A percentile compares a stretch with the other conserved stretches of the same genome.
These are phyloP conservation scores for Gnathonemus longibarbis DNA, from an alignment of 2,113 vertebrate species.

Conservation along the genomic window DNA sequence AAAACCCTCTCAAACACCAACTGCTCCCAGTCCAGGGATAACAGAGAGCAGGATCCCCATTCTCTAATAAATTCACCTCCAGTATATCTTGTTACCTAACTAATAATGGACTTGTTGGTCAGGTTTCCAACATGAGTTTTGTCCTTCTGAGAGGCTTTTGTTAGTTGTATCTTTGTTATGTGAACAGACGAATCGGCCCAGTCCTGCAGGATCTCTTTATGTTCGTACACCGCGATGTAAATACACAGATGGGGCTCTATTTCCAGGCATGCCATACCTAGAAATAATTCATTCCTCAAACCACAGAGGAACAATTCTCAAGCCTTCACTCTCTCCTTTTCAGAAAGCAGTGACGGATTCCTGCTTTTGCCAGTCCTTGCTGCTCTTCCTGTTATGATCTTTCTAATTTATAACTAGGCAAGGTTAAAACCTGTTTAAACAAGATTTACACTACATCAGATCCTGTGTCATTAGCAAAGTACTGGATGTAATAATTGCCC, in stretches of 20 bases:
- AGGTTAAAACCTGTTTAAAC: conserved; percentile 19
- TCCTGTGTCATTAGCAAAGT: background rate
- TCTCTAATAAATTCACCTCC: conserved; percentile 3
- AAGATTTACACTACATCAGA: conserved; percentile 18
- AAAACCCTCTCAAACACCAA: background rate
- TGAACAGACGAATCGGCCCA: background rate
- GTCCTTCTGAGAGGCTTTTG: conserved; percentile 1
- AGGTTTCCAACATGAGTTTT: conserved; percentile 8
- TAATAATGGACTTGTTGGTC: conserved; percentile 11
- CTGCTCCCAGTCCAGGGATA: background rate
- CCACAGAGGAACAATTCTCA: background rate
- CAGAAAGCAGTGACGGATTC: background rate
- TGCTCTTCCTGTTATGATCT: background rate
- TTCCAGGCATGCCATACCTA: background rate
- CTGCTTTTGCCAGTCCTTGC: background rate
- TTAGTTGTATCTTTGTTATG: conserved; percentile 5
- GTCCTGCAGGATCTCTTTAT: conserved; percentile 1
- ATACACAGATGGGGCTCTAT: background rate
- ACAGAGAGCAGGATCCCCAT: background rate
- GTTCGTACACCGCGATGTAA: background rate
- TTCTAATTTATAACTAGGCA: conserved; percentile 14
- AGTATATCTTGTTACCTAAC: background rate
- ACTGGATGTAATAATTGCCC: conserved; percentile 9
- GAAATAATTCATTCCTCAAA: background rate
- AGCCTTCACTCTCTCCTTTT: background rate